A percentile compares a stretch with the other conserved stretches of the same genome.
These are phyloP conservation scores for Drosophila niveifrons DNA, from an alignment of 2,888 invertebrate genomes.

Conservation along the genomic window DNA sequence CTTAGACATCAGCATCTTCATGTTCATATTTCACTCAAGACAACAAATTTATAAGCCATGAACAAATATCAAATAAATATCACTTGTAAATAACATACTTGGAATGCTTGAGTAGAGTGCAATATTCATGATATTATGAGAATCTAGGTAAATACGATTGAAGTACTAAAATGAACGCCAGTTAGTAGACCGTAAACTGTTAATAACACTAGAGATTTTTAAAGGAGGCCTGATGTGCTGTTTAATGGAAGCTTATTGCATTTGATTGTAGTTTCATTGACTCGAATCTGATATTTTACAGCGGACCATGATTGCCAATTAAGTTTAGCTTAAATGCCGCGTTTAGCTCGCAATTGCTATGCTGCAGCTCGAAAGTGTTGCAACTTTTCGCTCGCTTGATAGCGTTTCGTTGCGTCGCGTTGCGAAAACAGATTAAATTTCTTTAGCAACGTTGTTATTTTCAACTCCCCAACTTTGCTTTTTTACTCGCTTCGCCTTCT, in stretches of 20 bases:
- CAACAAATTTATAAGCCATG: background rate
- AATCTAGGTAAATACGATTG: too few species aligned
- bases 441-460: slow-evolving; percentile 28
- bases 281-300: slow-evolving; percentile 9
- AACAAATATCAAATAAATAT: background rate
- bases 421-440: slow-evolving; percentile 70
- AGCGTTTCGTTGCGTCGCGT: slow-evolving; percentile 23
- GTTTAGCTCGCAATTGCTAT: slow-evolving; percentile 9
- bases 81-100: background rate
- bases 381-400: slow-evolving; percentile 25
- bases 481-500: background rate
- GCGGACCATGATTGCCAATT: slow-evolving; percentile 13
- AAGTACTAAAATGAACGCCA: too few species aligned
- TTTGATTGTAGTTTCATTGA: background rate
- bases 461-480: slow-evolving; percentile 6
- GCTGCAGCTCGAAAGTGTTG: slow-evolving; percentile 7
- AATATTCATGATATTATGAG: too few species aligned
- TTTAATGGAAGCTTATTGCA: background rate
- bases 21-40: background rate
- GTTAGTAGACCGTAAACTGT: background rate
- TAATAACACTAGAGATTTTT: background rate
- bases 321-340: slow-evolving; percentile 17
- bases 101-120: background rate
- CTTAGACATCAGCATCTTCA: background rate
- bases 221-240: background rate